Base-by-base conservation (phyloP, 2,888 invertebrate species). In the Lasioglossum pauxillum region DNA sequence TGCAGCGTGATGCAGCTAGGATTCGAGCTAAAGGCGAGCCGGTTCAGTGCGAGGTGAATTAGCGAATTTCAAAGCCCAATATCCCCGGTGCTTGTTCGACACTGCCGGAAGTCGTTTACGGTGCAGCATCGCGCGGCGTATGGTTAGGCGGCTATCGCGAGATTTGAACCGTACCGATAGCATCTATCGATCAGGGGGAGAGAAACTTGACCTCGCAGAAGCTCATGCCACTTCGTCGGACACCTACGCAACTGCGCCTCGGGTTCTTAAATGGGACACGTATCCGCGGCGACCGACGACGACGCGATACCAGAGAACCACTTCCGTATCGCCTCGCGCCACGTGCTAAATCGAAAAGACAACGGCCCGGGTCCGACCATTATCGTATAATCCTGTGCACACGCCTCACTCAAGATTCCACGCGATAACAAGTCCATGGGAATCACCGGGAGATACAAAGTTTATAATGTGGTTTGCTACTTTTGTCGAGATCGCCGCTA, bases 211-310 rank as follows among this genome's bases (percentile, higher is more conserved):
- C 88, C 90, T 88, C 89, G 74, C 78, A 82, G 88, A 76, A 88
- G 88, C 85, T 81, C 87, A 88, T 88, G 85, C 87, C 78, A 75
- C 83, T 67, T 91, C 89, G 90, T 85, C 85, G 78, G 82, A 88
- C 92, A 91, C 93, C 93, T 90, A 93, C 92, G 92, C 92, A 83
- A 88, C 80, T 80, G 67, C 80, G 85, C 82, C 27, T 31, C 64
- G 74, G 80, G 74, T 78, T 89, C 82, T 89, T 79, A 80, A 88
- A 87, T 82, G 84, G 86, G 83, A 89, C 85, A 64, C 71, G 84
- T 84, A 88, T 88, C 88, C 88, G 78, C 87, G 27, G 53, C 53
- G 8, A 53, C 23, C 23, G 23, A 53, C 53, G 53, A 60, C 75
- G 64, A 82, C 88, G 84, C 80, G 76, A 80, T 78, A 82, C 84